phyloP scores from a whole-genome alignment of 2,113 vertebrate genomes.

The Sminthopsis crassicaudata region DNA sequence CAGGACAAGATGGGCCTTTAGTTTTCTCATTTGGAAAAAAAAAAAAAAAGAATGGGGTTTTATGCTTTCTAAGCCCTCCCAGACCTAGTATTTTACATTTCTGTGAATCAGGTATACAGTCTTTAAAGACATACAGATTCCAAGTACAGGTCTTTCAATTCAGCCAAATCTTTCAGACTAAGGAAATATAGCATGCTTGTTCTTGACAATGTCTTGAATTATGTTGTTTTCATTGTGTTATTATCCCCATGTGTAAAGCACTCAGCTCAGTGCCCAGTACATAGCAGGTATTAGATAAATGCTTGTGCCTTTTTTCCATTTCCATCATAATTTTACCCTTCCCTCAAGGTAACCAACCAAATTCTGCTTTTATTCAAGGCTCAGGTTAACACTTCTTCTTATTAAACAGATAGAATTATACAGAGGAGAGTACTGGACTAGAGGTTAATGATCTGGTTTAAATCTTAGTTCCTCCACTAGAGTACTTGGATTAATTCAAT shows the following conservation, averaged over 20 bases:
- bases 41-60: neutral
- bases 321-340: neutral
- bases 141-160: too few relatives aligned
- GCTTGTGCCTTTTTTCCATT: neutral
- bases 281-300: neutral
- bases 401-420: neutral
- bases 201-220: neutral
- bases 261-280: neutral
- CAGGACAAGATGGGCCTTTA: neutral
- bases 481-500: too few relatives aligned
- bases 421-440: neutral
- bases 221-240: neutral
- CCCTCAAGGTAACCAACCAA: neutral
- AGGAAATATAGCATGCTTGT: neutral
- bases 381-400: neutral
- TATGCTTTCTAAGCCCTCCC: neutral
- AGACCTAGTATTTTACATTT: too few relatives aligned
- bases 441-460: neutral
- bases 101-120: too few relatives aligned
- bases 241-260: neutral
- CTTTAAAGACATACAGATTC: too few relatives aligned
- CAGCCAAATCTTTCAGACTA: neutral
- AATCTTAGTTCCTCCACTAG: neutral
- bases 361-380: neutral
- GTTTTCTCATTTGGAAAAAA: neutral